Percentiles rank a stretch among this genome's conserved stretches.
Evolutionary conservation across 2,888 invertebrate genomes (phyloP).

Genomic region (Volucella zonaria): DNA sequence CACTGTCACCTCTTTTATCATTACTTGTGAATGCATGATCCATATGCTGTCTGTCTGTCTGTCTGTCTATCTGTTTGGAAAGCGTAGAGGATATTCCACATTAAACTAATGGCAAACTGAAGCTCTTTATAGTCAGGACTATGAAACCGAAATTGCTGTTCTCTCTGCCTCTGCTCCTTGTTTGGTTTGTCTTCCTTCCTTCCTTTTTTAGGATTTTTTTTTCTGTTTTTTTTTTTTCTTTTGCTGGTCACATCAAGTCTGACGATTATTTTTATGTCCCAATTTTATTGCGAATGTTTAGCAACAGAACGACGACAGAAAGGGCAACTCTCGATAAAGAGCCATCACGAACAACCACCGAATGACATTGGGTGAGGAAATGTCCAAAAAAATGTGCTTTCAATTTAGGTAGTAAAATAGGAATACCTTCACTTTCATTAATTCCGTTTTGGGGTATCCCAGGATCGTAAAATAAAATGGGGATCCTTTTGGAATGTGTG

Average conservation of each 20-base stretch:
- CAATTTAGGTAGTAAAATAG: conserved; percentile 64
- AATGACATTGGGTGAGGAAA: conserved; percentile 2
- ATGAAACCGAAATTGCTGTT: conserved; percentile 54
- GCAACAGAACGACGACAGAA: conserved; percentile 57
- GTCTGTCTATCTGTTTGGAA: conserved; percentile 19
- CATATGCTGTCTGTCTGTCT: conserved; percentile 2
- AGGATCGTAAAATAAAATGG: conserved; percentile 60
- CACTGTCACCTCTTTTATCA: neutral
- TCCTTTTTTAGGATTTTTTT: conserved; percentile 19
- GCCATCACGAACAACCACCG: conserved; percentile 25
- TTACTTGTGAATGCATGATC: neutral
- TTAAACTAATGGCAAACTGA: conserved; percentile 66
- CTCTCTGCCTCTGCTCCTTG: neutral
- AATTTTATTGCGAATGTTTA: conserved; percentile 68
- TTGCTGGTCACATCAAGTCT: conserved; percentile 64
- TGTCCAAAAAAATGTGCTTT: conserved; percentile 25
- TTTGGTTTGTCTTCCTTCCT: neutral
- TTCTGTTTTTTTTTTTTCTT: neutral
- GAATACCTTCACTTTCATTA: conserved; percentile 64
- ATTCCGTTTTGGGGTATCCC: conserved; percentile 57
- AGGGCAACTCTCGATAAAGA: conserved; percentile 48
- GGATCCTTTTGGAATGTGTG: conserved; percentile 39
- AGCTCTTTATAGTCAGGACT: conserved; percentile 47
- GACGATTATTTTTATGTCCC: conserved; percentile 69
- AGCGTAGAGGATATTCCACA: conserved; percentile 45